These are phyloP conservation scores for Congeria kusceri DNA, from an alignment of 2,888 invertebrate species.

Conservation along the genomic window DNA sequence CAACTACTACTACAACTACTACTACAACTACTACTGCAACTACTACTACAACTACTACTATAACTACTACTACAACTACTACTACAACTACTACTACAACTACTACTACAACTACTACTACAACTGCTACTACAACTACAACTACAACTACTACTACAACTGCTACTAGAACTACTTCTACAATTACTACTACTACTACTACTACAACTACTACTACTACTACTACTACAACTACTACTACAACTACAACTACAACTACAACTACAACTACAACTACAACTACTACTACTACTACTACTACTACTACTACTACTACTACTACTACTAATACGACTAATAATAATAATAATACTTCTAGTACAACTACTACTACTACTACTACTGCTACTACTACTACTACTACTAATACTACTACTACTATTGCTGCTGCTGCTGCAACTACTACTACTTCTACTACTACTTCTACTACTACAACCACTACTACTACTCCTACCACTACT, in stretches of 20 bases:
- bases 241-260: conserved; percentile 20
- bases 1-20: conserved; percentile 17
- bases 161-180: too few species aligned
- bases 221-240: conserved; percentile 16
- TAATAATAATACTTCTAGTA: too few species aligned
- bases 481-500: too few species aligned
- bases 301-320: conserved; percentile 16
- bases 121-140: too few species aligned
- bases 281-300: conserved; percentile 26
- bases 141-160: too few species aligned
- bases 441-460: too few species aligned
- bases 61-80: conserved; percentile 18
- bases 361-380: conserved; percentile 23
- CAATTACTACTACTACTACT: too few species aligned
- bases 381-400: conserved; percentile 27
- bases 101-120: conserved; percentile 27
- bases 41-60: too few species aligned
- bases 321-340: too few species aligned
- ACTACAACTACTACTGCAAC: too few species aligned
- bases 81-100: conserved; percentile 26
- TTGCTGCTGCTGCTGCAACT: conserved; percentile 19
- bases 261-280: conserved; percentile 17
- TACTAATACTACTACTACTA: too few species aligned
- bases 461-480: too few species aligned
- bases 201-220: conserved; percentile 15